Evolutionary conservation across 2,888 invertebrate genomes (phyloP).

Genomic region (Alentia gelatinosa): DNA sequence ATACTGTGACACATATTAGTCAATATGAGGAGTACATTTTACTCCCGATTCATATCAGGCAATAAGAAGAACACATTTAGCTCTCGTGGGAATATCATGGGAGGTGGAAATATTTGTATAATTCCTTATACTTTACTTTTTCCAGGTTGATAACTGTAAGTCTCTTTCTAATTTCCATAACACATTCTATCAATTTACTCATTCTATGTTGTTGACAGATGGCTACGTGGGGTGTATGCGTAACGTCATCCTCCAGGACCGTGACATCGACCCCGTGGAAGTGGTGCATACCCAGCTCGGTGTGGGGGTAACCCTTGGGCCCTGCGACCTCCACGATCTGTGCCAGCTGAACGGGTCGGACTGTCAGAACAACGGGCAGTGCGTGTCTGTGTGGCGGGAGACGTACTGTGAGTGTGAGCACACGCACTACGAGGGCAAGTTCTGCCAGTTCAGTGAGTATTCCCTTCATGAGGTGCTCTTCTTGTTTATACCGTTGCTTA

Average conservation of each 20-base stretch:
- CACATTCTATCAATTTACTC: too few species aligned
- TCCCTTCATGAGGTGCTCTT: too few species aligned
- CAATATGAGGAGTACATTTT: too few species aligned
- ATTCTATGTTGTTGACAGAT: constrained; percentile 55
- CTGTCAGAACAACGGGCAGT: constrained; percentile 95
- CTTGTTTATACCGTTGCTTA: too few species aligned
- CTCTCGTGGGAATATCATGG: too few species aligned
- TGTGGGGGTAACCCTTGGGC: constrained; percentile 75
- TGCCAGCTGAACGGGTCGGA: constrained; percentile 68
- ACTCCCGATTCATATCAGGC: too few species aligned
- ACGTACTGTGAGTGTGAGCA: constrained; percentile 94
- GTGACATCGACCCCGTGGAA: constrained; percentile 75
- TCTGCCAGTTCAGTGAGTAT: constrained; percentile 90
- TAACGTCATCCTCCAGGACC: constrained; percentile 74
- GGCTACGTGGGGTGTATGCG: constrained; percentile 80
- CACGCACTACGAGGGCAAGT: constrained; percentile 95
- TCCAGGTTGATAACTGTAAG: too few species aligned
- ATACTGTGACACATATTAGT: too few species aligned
- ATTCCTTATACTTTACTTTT: too few species aligned
- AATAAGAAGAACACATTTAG: too few species aligned
- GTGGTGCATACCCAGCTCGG: constrained; percentile 71
- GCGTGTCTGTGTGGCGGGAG: constrained; percentile 91
- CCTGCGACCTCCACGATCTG: constrained; percentile 75
- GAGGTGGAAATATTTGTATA: too few species aligned
- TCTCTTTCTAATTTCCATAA: too few species aligned